Base-by-base conservation (phyloP, 1,140 invertebrate genomes). In the Teleogryllus occipitalis region DNA sequence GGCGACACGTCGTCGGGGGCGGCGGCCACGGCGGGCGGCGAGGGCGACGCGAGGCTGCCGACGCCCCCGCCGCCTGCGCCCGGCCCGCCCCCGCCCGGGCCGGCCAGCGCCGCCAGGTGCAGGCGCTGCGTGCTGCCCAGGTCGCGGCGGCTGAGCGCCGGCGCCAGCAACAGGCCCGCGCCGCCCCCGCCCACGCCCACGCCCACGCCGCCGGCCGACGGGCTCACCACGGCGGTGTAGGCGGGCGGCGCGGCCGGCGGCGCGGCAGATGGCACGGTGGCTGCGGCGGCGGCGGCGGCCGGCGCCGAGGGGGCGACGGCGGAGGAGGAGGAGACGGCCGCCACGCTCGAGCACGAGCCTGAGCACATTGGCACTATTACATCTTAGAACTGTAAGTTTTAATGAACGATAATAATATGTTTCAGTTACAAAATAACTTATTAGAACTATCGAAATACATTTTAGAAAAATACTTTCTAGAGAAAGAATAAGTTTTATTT, bases 1-100 rank as follows among this genome's bases (percentile, higher is more conserved):
- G 81, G 80, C 14, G 80, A 81, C n/a, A 81, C 78, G 15, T 79
- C 80, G 47, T 78, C 77, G 8, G 77, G 54, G 48, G 54, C 46
- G 8, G 47, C 54, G 8, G 54, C 73, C 21, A 75, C 21, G 12
- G 79, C 12, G 7, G 78, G 78, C 7, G 27, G n/a, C 21, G 12
- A 10, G n/a, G 18, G 10, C 73, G n/a, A 74, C 15, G 8, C 18
- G 72, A n/a, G 18, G 65, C 18, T 78, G 48, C 47, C 54, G 8
- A 4, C 75, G 15, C 18, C 22, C 47, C 18, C n/a, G 54, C 48
- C 39, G 74, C 39, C 39, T 8, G 22, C 73, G 49, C 73, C 76
- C 74, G 27, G 10, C 73, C 47, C n/a, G 54, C 78, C 7, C 8
- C 48, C 7, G 27, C 22, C 8, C 54, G n/a, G 27, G 18, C 21